These are phyloP conservation scores for Sardina pilchardus DNA, from an alignment of 2,113 vertebrate genomes.

Conservation along the genomic window DNA sequence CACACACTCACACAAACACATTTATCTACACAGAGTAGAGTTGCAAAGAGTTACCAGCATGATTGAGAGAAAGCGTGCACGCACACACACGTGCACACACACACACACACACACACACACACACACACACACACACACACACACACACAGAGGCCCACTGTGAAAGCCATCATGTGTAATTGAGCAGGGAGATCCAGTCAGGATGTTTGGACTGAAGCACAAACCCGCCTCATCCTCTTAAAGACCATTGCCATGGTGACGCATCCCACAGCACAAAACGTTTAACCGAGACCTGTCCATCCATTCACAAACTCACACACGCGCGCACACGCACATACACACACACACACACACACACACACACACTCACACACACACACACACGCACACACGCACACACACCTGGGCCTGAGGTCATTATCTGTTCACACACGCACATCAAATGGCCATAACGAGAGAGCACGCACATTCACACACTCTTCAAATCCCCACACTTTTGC, in stretches of 20 bases:
- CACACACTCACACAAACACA: too few relatives aligned
- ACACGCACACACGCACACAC: conserved; percentile 23
- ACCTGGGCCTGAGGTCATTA: conserved; percentile 22
- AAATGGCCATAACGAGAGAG: neutral
- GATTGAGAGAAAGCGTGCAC: too few relatives aligned
- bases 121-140: neutral
- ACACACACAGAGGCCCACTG: conserved; percentile 7
- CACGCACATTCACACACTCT: neutral
- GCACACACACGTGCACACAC: too few relatives aligned
- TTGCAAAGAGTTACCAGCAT: too few relatives aligned
- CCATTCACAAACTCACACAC: conserved; percentile 16
- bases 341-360: conserved; percentile 23
- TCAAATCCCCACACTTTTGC: neutral
- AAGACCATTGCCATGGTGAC: conserved; percentile 46
- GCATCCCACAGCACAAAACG: conserved; percentile 32
- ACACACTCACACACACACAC: conserved; percentile 21
- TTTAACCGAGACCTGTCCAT: conserved; percentile 20
- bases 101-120: too few relatives aligned
- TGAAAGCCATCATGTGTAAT: conserved; percentile 51
- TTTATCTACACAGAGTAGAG: too few relatives aligned
- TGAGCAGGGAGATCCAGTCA: conserved; percentile 34
- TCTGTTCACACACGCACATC: neutral
- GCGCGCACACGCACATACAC: conserved; percentile 17
- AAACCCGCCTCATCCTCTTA: conserved; percentile 35
- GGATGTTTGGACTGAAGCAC: conserved; percentile 29